These are phyloP conservation scores for Callaeas wilsoni DNA, from an alignment of 2,113 vertebrate species.

Conservation along the genomic window DNA sequence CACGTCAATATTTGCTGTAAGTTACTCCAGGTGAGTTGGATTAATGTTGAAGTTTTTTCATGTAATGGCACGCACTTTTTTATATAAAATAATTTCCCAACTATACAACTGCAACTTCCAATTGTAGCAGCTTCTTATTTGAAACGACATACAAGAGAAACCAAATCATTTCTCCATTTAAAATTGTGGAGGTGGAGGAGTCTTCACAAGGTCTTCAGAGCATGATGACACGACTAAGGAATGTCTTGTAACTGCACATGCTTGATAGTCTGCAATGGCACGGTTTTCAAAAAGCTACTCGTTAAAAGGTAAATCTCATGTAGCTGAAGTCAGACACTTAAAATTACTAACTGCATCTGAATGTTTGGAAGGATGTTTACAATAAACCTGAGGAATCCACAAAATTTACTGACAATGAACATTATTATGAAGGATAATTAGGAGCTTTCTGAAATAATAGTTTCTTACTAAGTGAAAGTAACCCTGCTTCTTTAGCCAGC, in stretches of 20 bases:
- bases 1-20: background rate
- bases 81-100: background rate
- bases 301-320: background rate
- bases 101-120: background rate
- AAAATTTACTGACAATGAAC: background rate
- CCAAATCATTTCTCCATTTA: background rate
- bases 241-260: background rate
- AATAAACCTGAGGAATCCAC: background rate
- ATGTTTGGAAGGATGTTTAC: background rate
- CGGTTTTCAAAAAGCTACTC: background rate
- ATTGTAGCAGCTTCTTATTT: background rate
- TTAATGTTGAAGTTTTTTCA: background rate
- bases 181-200: background rate
- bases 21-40: background rate
- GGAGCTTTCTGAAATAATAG: background rate
- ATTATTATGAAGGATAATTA: background rate
- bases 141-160: background rate
- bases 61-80: background rate
- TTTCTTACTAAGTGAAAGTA: background rate
- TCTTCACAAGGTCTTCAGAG: background rate
- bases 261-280: background rate
- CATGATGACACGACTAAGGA: background rate
- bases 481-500: background rate
- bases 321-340: background rate
- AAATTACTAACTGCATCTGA: background rate